Evolutionary conservation across 2,797 vertebrate species (phyloP), one percentile per base, ranked within the genome.

Genomic region (Alouatta caraya): DNA sequence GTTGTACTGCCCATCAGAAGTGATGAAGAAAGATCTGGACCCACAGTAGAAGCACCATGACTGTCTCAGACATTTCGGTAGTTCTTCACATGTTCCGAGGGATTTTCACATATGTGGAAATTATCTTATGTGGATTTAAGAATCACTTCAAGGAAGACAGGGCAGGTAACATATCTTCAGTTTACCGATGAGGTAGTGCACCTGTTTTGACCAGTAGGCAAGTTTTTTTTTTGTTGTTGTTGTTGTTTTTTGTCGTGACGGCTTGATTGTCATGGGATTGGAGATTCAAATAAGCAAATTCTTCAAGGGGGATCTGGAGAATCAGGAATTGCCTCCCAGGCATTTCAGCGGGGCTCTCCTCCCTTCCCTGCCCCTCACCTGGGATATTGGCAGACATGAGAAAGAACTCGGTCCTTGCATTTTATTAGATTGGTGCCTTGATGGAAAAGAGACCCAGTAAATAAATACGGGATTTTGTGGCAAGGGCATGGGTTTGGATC

Each of bases 121-220:
- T 85, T 67, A 93, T 72, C 90, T 83, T 52, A 8, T 3, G 9
- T 12, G 55, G 55, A 7, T 78, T 50, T n/a, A 26, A 52, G 64
- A 72, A 12, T 79, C n/a, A 42, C 72, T 70, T 83, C 1, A 0
- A 33, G 61, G 70, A 76, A 87, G 61, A n/a, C 48, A 8, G 44
- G 55, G 14, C 88, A 19, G 5, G n/a, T 84, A 9, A 76, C 75
- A 78, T 26, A 67, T 33, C 89, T 94, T 48, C 48, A 0, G 19
- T 75, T 84, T 48, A 46, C 30, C 82, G 76, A n/a, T 42, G 83
- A 73, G 61, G 39, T 88, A 33, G 33, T 0, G 0, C n/a, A 81
- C 91, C 61, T 92, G 79, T 79, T 83, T 46, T 59, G 91, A 83
- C 75, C 64, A 59, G 67, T 59, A 5, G 82, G 26, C 46, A 50